Evolutionary conservation across 2,888 invertebrate genomes (phyloP).

Genomic region (Lasioglossum lativentre): DNA sequence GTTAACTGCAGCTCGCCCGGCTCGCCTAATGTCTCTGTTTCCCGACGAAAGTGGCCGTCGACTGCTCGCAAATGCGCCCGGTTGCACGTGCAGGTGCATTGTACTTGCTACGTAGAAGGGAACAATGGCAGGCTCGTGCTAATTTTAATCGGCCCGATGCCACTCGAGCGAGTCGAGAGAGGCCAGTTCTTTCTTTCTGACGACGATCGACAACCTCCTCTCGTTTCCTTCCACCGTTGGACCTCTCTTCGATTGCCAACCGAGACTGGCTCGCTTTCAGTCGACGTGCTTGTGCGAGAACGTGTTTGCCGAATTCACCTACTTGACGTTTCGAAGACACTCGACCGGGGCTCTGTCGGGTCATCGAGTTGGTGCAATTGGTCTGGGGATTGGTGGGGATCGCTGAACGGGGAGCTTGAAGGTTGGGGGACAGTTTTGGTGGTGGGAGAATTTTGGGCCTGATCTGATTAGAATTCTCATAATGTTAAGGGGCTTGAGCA

Average conservation of each 20-base stretch:
- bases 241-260: conserved; percentile 19
- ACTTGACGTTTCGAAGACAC: conserved; percentile 9
- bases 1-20: conserved; percentile 6
- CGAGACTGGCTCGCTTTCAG: background rate
- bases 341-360: background rate
- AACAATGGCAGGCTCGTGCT: conserved; percentile 67
- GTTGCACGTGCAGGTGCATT: conserved; percentile 45
- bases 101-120: conserved; percentile 50
- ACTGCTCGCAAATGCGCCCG: conserved; percentile 11
- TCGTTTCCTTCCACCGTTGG: background rate
- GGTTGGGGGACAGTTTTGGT: background rate
- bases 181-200: conserved; percentile 26
- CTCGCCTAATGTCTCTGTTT: background rate
- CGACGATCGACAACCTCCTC: conserved; percentile 1
- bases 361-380: background rate
- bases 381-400: background rate
- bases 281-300: background rate
- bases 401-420: background rate
- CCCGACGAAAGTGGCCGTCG: conserved; percentile 11
- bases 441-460: background rate
- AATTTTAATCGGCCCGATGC: conserved; percentile 72
- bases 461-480: background rate
- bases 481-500: too few relatives aligned
- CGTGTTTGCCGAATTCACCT: conserved; percentile 4
- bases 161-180: conserved; percentile 48